Evolutionary conservation across 2,888 invertebrate genomes (phyloP), one percentile per base, ranked within the genome.

Genomic region (Thyatira batis): DNA sequence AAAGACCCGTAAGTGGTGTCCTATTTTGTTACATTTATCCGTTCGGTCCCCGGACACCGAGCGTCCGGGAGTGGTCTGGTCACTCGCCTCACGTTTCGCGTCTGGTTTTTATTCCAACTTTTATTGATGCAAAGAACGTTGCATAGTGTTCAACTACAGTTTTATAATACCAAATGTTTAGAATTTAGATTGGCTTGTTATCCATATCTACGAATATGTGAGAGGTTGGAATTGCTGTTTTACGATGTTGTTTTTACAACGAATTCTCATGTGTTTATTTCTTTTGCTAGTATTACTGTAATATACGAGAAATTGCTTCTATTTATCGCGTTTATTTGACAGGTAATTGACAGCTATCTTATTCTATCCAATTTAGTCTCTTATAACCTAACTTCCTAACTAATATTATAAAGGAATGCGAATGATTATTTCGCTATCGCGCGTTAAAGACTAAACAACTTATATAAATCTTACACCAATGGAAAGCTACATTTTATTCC

Each of bases 41-140:
- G 61, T 63, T 58, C 49, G 60, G 52, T 60, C 59, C 53, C 53
- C 59, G 23, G 30, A 48, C 58, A 48, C 50, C 51, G 49, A 52
- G 62, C 64, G 64, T 69, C 17, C n/a, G 82, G 82, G 83, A 78
- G 59, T 53, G 74, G 73, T 69, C 76, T 53, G 74, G 73, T 69
- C 76, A 69, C 58, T 49, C 57, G 55, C 55, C 63, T 66, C 45
- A 27, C 48, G n/a, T 55, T 50, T 56, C 23, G 50, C 56, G 52
- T 53, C 49, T 39, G 50, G 52, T 54, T 59, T 61, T 58, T 61
- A 61, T 67, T 48, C 27, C 9, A 28, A 20, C 27, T 27, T 48
- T 48, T 27, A 33, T 21, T 39, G 33, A 21, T 33, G 33, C 39
- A 49, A 45, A 39, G 49, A 49, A 13, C 49, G 49, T 39, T 33